A percentile compares a stretch with the other conserved stretches of the same genome.
These are phyloP conservation scores for Penaeus japonicus DNA, from an alignment of 1,140 invertebrate genomes.

Conservation along the genomic window DNA sequence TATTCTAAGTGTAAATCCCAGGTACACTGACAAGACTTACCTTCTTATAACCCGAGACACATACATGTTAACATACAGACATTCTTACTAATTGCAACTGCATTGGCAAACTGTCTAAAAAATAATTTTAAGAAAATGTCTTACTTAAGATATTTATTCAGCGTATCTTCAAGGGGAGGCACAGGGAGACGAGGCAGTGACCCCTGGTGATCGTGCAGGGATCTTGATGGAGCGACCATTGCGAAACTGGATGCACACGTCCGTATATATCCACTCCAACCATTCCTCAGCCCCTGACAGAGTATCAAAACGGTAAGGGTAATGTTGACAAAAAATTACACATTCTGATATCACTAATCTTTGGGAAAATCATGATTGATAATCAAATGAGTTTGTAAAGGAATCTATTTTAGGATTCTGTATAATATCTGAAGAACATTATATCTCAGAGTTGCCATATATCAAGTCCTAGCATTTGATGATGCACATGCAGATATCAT, in stretches of 20 bases:
- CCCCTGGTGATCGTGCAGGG: constrained; percentile 10
- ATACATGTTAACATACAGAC: background rate
- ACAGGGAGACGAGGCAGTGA: constrained; percentile 63
- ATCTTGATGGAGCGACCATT: constrained; percentile 7
- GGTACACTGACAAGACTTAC: background rate
- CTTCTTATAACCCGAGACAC: background rate
- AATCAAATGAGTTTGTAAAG: too few relatives aligned
- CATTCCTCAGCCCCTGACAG: constrained; percentile 25
- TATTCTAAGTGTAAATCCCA: background rate
- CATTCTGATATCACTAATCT: background rate
- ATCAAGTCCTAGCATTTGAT: too few relatives aligned
- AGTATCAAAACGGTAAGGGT: background rate
- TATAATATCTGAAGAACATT: too few relatives aligned
- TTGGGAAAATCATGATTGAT: background rate
- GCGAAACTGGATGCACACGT: background rate
- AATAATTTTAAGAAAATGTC: background rate
- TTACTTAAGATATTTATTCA: constrained; percentile 65
- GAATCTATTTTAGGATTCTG: too few relatives aligned
- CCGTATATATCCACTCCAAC: background rate
- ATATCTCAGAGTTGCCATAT: too few relatives aligned
- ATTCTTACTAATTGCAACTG: background rate
- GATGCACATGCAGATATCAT: too few relatives aligned
- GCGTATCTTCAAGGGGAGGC: constrained; percentile 64
- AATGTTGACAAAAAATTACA: background rate
- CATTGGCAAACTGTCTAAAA: background rate